Base-by-base conservation (phyloP, 2,113 vertebrate species). In the Daubentonia madagascariensis region DNA sequence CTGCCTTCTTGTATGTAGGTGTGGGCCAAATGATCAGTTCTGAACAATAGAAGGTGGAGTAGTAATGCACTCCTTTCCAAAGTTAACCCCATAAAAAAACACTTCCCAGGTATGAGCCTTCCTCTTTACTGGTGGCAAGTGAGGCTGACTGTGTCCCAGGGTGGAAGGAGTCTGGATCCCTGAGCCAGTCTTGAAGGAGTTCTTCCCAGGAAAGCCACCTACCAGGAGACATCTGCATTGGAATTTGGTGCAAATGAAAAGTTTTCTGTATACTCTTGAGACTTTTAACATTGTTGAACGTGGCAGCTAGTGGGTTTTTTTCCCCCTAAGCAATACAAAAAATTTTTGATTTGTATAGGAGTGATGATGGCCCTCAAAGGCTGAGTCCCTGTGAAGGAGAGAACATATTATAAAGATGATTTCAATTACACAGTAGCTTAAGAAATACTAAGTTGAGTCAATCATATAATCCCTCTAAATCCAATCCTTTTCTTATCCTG, bases 391-490 rank as follows among this genome's bases (percentile, higher is more conserved):
- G 32, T 76, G 91, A 67, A 76, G 91, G 63, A 96, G 67, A 89
- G 57, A 89, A 95, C 22, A 79, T 93, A 97, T 72, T 96, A 87
- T 91, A 94, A 97, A 96, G 89, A 95, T 93, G 28, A 97, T 79
- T 97, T 98, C 95, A 94, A 72, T 98, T 98, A 97, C 86, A 97
- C 11, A 96, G 90, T 97, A 75, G 72, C 59, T 92, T 98, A 91
- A 93, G 88, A 97, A 98, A 98, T 96, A 85, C 76, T 61, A 72
- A 87, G 5, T 65, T 96, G 91, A 97, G 97, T 93, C 95, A 98
- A 57, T 97, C 40, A 79, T 68, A 97, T 96, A 97, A 96, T 98
- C 76, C 75, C 88, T 97, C 78, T 88, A 98, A 98, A 91, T 59
- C 61, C n/a, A 93, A 84, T 96, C 1, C 25, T 65, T 97, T 98